Percentiles rank a stretch among this genome's conserved stretches.
Conservation (phyloP, 1,140 invertebrate species). For the Plodia interpunctella region DNA sequence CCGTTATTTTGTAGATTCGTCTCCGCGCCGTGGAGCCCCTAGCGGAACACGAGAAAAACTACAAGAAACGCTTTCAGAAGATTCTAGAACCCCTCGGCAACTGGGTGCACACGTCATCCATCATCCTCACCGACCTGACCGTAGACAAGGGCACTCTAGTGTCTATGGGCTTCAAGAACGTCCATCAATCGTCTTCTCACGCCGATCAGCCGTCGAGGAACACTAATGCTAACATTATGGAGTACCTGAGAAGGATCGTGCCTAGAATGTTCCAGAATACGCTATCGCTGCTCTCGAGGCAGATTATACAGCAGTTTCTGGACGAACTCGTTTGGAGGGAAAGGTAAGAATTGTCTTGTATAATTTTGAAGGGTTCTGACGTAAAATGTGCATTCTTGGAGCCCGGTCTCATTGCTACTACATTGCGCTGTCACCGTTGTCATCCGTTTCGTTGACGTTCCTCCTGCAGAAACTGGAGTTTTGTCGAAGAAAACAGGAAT, state of each 20-base stretch:
- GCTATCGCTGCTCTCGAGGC: slow-evolving; percentile 86
- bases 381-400: too few species aligned
- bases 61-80: slow-evolving; percentile 85
- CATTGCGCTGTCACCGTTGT: too few species aligned
- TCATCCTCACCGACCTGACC: slow-evolving; percentile 88
- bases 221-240: slow-evolving; percentile 89
- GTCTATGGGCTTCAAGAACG: slow-evolving; percentile 86
- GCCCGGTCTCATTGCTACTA: too few species aligned
- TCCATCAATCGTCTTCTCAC: slow-evolving; percentile 82
- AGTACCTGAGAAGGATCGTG: slow-evolving; percentile 89
- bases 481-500: too few species aligned
- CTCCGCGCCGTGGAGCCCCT: slow-evolving; percentile 89
- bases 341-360: too few species aligned
- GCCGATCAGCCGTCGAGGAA: slow-evolving; percentile 78
- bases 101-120: slow-evolving; percentile 88
- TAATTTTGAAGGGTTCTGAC: too few species aligned
- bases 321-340: slow-evolving; percentile 90
- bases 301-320: slow-evolving; percentile 92
- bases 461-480: too few species aligned
- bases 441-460: too few species aligned
- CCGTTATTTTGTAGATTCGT: slow-evolving; percentile 81
- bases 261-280: slow-evolving; percentile 95
- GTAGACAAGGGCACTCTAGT: slow-evolving; percentile 87
- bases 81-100: slow-evolving; percentile 86
- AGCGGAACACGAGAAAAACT: slow-evolving; percentile 85